Base-by-base conservation (phyloP, 2,888 invertebrate genomes). In the Epirrhoe alternata region DNA sequence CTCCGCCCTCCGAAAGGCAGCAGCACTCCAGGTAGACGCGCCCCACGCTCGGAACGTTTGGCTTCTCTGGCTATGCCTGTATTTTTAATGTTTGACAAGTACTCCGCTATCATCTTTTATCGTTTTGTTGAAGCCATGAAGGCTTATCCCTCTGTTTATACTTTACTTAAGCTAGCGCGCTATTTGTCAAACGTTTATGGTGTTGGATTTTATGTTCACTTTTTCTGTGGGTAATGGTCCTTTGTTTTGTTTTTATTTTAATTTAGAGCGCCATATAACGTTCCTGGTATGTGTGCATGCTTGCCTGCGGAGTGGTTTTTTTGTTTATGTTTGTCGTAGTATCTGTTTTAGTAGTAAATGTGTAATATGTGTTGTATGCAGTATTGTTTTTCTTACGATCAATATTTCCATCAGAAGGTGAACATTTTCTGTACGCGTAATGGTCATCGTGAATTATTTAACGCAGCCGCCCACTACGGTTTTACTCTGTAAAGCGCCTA, bases 1-100 rank as follows among this genome's bases (percentile, higher is more conserved):
- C 92, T 70, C 90, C 92, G 75, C 90, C 91, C 74, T 84, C 87
- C 80, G 90, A 92, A 74, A 86, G 90, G 77, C 92, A 89, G 81
- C 90, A 88, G 73, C 90, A 90, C 87, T 83, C 90, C 89, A 94
- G 94, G 94, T 94, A 94, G 90, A 89, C 82, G 89, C 88, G 85
- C 85, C 84, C 83, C 86, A 83, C 86, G 86, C 86, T 85, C 83
- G 86, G 86, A 88, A 87, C 88, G 87, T 88, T 90, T 87, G 82
- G 87, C 87, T 88, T 90, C 77, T 74, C 77, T 84, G 84, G 82
- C 84, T 88, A 79, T 86, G 83, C 83, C 80, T 88, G 82, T 86
- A 83, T 84, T 81, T 79, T 67, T 71, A 71, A 78, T 72, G 61
- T 67, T 64, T 72, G 73, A 75, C 72, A 30, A 30, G 61, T 74